Evolutionary conservation across 2,797 vertebrate genomes (phyloP), one percentile per base, ranked within the genome.

Genomic region (Lithobates sylvaticus): DNA sequence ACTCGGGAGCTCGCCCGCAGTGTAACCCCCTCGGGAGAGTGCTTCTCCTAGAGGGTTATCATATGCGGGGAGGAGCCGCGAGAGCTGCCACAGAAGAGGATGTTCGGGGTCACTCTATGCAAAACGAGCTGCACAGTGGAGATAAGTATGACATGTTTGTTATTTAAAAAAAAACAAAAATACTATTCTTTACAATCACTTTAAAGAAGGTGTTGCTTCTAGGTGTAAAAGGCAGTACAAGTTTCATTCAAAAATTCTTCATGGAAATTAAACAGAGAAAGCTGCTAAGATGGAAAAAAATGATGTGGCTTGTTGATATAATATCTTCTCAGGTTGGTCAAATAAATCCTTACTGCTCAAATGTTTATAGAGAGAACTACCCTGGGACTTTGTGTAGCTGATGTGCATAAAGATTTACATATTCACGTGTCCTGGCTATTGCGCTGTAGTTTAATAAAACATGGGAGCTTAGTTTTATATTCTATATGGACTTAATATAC

Each of bases 181-280:
- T n/a, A n/a, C n/a, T n/a, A 29, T 29, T 2, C 29, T 29, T 29
- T 29, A 29, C 29, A 29, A 29, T 29, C 1, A 29, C 29, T 1
- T n/a, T n/a, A n/a, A n/a, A n/a, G n/a, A 68, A 69, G 73, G 64
- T 36, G 18, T 27, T 54, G 42, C 12, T 34, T 67, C 42, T 54
- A 68, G 44, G 26, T 69, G 73, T 68, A 78, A 72, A 78, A 80
- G 36, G 42, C 78, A 70, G 44, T 71, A 44, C n/a, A 76, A 47
- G 78, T 61, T 69, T 34, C 68, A 76, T 76, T 75, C 29, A 86
- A 76, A 86, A 86, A 86, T 86, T 78, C 78, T 81, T 86, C 73
- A 61, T 81, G 34, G 27, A 86, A 86, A 86, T 81, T 54, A 81
- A 86, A 81, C 65, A 86, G 32, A 86, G 76, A 81, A 86, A 81